Evolutionary conservation across 2,888 invertebrate species (phyloP).

Genomic region (Coenonympha glycerion): DNA sequence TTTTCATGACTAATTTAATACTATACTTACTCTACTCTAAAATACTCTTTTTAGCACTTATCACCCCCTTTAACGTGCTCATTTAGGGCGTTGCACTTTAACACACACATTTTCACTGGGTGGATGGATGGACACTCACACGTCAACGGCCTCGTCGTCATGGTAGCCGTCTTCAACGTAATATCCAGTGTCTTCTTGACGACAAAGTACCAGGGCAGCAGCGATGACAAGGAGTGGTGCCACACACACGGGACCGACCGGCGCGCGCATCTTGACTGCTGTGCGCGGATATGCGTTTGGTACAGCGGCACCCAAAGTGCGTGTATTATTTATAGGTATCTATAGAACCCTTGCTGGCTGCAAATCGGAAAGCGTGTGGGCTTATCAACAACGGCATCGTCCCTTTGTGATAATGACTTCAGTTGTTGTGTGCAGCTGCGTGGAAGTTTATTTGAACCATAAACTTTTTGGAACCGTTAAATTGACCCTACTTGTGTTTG

Average conservation of each 20-base stretch:
- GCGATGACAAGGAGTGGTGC: constrained; percentile 47
- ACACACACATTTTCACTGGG: constrained; percentile 28
- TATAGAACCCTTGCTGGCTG: constrained; percentile 15
- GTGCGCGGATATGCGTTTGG: constrained; percentile 57
- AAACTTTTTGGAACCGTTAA: not conserved
- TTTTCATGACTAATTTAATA: no score
- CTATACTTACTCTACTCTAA: no score
- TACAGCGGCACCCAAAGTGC: constrained; percentile 56
- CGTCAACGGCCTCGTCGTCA: constrained; percentile 61
- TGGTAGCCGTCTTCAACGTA: constrained; percentile 57
- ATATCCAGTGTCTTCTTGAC: constrained; percentile 56
- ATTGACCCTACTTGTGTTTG: not conserved
- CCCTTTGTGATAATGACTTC: constrained; percentile 21
- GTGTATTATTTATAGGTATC: constrained; percentile 19
- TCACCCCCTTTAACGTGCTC: not conserved
- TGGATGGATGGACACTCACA: constrained; percentile 59
- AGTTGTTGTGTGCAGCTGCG: constrained; percentile 3
- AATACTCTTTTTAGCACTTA: no score
- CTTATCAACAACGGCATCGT: constrained; percentile 23
- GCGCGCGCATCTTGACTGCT: constrained; percentile 71
- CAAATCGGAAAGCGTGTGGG: constrained; percentile 21
- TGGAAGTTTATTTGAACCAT: not conserved
- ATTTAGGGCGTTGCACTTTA: constrained; percentile 10
- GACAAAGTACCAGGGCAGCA: constrained; percentile 55
- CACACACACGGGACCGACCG: constrained; percentile 49